phyloP scores from a whole-genome alignment of 2,888 invertebrate genomes.

The Ormyrus pomaceus region DNA sequence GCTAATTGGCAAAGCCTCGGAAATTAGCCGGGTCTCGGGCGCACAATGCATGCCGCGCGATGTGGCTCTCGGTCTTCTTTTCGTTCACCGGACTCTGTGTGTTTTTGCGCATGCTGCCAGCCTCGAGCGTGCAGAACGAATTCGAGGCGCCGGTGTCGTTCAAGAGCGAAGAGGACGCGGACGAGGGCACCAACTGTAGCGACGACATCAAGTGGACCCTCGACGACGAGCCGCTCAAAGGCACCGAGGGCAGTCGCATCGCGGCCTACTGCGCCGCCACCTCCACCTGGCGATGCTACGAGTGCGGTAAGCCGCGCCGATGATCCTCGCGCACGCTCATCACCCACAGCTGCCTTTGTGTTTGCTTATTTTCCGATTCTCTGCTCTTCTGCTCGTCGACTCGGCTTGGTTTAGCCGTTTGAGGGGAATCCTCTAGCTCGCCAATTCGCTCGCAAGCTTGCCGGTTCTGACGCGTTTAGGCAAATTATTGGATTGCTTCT shows the following conservation, averaged over 20 bases:
- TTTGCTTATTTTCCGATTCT: background rate
- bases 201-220: conserved; percentile 73
- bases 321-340: background rate
- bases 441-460: too few relatives aligned
- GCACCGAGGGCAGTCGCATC: conserved; percentile 73
- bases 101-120: conserved; percentile 57
- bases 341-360: background rate
- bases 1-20: conserved; percentile 51
- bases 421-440: too few relatives aligned
- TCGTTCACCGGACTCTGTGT: too few relatives aligned
- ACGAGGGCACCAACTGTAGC: conserved; percentile 70
- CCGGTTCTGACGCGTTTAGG: too few relatives aligned
- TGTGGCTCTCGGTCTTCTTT: too few relatives aligned
- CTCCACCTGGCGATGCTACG: conserved; percentile 73
- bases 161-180: conserved; percentile 68
- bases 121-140: conserved; percentile 74
- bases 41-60: too few relatives aligned
- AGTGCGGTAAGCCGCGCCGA: conserved; percentile 68
- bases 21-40: conserved; percentile 46
- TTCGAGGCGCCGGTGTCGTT: conserved; percentile 72
- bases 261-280: conserved; percentile 73
- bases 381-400: background rate
- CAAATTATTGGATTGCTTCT: too few relatives aligned
- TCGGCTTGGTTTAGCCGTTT: background rate
- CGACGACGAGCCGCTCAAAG: conserved; percentile 72